Base-by-base conservation (phyloP, 2,797 vertebrate species). In the Anolis apletophallus region DNA sequence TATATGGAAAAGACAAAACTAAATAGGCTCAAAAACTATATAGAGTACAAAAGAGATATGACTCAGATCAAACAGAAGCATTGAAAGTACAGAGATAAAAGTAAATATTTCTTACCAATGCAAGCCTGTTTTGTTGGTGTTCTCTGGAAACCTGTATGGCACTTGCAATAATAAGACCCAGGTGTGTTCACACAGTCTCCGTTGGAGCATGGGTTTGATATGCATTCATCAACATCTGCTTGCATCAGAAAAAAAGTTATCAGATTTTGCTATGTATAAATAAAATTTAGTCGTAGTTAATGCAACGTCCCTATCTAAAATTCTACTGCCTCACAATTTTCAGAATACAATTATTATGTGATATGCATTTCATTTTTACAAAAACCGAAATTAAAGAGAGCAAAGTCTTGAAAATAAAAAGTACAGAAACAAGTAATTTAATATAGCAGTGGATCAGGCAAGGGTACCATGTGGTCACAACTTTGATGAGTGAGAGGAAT, bases 161-260 rank as follows among this genome's bases (percentile, higher is more conserved):
- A 97, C 89, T 95, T 96, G 94, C 97, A 97, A 90, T 96, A 96
- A 95, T 96, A 97, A 64, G 97, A 97, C 61, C 96, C 96, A 88
- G 96, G 96, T 69, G 97, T 97, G 93, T 97, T 97, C 85, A 97
- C 92, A 90, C 97, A 97, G 84, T 97, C 96, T 84, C 96, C 97
- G 40, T 97, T 96, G 72, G 90, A 92, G 81, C 97, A 97, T 29
- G 96, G 96, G 80, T 95, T 95, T 84, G 95, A 95, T 34, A 75
- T 90, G 80, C 97, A 97, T 89, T 97, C 97, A 91, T 97, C 96
- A 92, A 96, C 89, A 93, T 97, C 97, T 97, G 94, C 83, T 79
- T 85, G 81, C 54, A 93, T 52, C 73, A 94, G 59, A 92, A 64
- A 77, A 34, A 88, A 26, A 59, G 21, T 36, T 46, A 89, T 91